Evolutionary conservation across 2,113 vertebrate genomes (phyloP).

Genomic region (Sterna hirundo): DNA sequence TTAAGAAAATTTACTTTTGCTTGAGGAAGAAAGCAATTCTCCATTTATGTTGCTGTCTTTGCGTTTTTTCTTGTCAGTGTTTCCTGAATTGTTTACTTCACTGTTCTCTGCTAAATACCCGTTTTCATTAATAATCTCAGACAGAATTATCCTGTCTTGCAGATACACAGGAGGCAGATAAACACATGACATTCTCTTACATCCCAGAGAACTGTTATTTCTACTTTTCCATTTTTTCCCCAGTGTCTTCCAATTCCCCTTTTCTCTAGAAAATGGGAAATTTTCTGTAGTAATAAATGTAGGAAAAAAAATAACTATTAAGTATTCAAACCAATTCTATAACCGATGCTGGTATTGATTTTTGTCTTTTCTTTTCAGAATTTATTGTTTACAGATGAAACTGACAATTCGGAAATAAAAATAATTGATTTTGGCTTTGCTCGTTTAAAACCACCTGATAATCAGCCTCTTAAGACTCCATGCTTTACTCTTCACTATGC

Average conservation of each 20-base stretch:
- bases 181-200: neutral
- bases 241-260: neutral
- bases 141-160: neutral
- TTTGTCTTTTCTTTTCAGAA: conserved; percentile 80
- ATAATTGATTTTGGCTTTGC: conserved; percentile 98
- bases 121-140: neutral
- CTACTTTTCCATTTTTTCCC: neutral
- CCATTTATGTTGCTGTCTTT: neutral
- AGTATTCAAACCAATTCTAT: neutral
- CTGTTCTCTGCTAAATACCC: neutral
- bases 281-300: neutral
- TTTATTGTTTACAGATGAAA: conserved; percentile 95
- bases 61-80: neutral
- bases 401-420: conserved; percentile 95
- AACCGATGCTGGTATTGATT: neutral
- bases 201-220: neutral
- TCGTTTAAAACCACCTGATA: conserved; percentile 94
- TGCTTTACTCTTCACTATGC: conserved; percentile 98
- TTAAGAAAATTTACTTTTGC: neutral
- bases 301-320: neutral
- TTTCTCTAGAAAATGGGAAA: neutral
- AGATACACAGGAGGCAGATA: neutral
- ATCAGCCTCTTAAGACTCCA: conserved; percentile 95
- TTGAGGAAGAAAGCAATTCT: neutral
- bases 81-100: neutral